Evolutionary conservation across 2,797 vertebrate species (phyloP), one percentile per base, ranked within the genome.

Genomic region (Anableps anableps): DNA sequence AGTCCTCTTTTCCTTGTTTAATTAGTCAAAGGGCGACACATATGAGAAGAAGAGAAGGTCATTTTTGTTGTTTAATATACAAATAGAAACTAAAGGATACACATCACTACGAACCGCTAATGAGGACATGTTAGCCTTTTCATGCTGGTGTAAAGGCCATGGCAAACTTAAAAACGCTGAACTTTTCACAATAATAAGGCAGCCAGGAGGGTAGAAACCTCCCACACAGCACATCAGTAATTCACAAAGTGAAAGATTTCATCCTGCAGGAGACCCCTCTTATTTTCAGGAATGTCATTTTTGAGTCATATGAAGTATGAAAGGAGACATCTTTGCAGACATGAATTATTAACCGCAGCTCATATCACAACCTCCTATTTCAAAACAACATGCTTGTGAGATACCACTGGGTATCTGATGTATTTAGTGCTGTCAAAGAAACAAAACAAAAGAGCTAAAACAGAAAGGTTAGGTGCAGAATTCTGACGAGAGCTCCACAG

Each of bases 331-430:
- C 93, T 88, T 94, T 89, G 82, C 79, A 91, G 84, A 91, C 86
- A 94, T 95, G 86, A 95, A 95, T 95, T 95, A 94, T 95, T 95
- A 94, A 95, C 93, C 84, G 88, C 92, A 93, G 93, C 92, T 93
- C 94, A 93, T 93, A 94, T 95, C 94, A 88, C 91, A 94, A 93
- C 88, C 88, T 89, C 86, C 70, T 78, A 93, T 93, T 95, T 95
- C 94, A 95, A 95, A 95, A 95, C 91, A 91, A 90, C 79, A 90
- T 80, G 85, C 93, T 91, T 85, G 92, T 94, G 93, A 84, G 83
- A 91, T 92, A 93, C 95, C 91, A 89, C 89, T 85, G 94, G 95
- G 93, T 91, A 94, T 91, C 91, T 93, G 88, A 91, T 93, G 94
- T 92, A 94, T 95, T 95, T 94, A 95, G 89, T 76, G 82, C 92